A percentile compares a stretch with the other conserved stretches of the same genome.
These are phyloP conservation scores for Pachydiplax longipennis DNA, from an alignment of 2,888 invertebrate genomes.

Conservation along the genomic window DNA sequence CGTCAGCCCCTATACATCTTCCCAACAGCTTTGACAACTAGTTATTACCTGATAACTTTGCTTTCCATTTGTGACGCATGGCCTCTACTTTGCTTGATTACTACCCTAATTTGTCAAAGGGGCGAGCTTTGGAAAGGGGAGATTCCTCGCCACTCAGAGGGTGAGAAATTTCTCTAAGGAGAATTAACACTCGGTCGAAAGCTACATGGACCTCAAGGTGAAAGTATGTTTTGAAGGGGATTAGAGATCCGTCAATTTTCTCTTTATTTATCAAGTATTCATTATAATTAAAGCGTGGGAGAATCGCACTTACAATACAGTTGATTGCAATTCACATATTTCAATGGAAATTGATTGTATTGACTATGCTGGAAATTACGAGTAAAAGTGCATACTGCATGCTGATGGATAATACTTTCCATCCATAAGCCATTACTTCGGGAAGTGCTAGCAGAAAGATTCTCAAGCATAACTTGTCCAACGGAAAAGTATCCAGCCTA, in stretches of 20 bases:
- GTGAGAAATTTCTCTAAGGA: neutral
- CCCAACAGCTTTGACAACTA: neutral
- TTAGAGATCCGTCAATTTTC: neutral
- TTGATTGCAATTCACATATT: too few species aligned
- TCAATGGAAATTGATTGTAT: too few species aligned
- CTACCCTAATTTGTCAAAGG: constrained; percentile 19
- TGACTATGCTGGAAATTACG: too few species aligned
- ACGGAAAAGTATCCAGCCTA: too few species aligned
- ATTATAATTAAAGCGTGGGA: neutral
- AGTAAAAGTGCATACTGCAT: too few species aligned
- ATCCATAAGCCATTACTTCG: too few species aligned
- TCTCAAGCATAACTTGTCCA: too few species aligned
- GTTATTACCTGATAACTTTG: constrained; percentile 31
- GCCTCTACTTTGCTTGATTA: constrained; percentile 35
- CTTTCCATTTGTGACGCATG: constrained; percentile 22
- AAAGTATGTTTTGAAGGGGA: neutral
- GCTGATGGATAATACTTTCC: too few species aligned
- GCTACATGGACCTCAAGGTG: neutral
- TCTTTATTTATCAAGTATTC: neutral
- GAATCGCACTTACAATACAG: too few species aligned
- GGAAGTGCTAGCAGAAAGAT: too few species aligned
- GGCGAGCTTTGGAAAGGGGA: neutral
- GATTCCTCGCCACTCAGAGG: neutral
- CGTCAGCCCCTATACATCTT: constrained; percentile 16
- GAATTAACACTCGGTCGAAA: neutral